Base-by-base conservation (phyloP, 2,113 vertebrate species). In the Eolophus roseicapilla region DNA sequence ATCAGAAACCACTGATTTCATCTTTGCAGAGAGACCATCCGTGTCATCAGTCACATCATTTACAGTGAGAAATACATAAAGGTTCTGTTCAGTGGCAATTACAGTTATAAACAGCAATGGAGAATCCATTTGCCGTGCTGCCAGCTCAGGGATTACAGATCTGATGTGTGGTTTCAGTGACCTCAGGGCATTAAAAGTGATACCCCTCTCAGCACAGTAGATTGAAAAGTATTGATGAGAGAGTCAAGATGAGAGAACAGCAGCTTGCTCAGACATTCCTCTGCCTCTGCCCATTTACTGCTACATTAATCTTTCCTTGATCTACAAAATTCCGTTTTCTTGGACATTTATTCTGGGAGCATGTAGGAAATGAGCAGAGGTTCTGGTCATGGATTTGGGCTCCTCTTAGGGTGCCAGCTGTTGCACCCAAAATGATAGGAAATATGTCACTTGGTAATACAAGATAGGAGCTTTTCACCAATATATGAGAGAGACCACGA, bases 221-320 rank as follows among this genome's bases (percentile, higher is more conserved):
- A 97, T 97, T 95, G 96, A 95, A 97, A 97, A 97, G 92, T 97
- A 97, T 97, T 96, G 96, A 97, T 95, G 97, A 95, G 92, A 85
- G 75, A 95, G 86, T 67, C 64, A 75, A 76, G 92, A 95, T 74
- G 70, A 95, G 93, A 79, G 86, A 88, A 57, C 17, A 79, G 90
- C 92, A 88, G 88, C 91, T 93, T 73, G 86, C 83, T 81, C 75
- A 96, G 95, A 60, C 73, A 75, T 94, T 88, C 59, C n/a, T 84
- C 93, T 96, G 97, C 91, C 88, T 95, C 93, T 97, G 92, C 67
- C 95, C 92, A 95, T 97, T 96, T 96, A 70, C 77, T 90, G 85
- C 90, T 82, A 82, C 95, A 95, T 97, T 97, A 97, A 97, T 98
- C 97, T 97, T 73, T 41, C 80, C 78, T 91, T 95, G 78, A 94